Evolutionary conservation across 2,797 vertebrate genomes (phyloP).

Genomic region (Enteromius treurensis): DNA sequence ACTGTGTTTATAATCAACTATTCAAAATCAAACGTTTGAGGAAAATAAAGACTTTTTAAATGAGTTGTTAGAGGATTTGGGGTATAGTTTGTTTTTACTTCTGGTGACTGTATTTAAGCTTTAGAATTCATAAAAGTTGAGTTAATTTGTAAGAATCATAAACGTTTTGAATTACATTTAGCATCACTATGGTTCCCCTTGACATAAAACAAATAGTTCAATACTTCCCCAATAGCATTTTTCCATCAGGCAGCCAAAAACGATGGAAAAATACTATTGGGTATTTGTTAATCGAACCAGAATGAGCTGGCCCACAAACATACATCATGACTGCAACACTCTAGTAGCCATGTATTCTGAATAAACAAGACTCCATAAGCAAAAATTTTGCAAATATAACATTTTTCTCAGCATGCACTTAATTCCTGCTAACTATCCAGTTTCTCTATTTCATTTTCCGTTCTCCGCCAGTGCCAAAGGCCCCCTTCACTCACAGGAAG

Average conservation of each 20-base stretch:
- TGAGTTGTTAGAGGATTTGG: neutral
- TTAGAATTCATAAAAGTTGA: neutral
- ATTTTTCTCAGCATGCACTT: slow-evolving; percentile 13
- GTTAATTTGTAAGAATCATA: neutral
- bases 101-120: too few species aligned
- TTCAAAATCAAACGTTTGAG: neutral
- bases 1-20: neutral
- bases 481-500: slow-evolving; percentile 2
- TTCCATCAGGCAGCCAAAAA: neutral
- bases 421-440: neutral
- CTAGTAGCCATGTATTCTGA: neutral
- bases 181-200: neutral
- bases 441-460: slow-evolving; percentile 21
- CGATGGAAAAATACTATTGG: neutral
- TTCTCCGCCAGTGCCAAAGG: neutral
- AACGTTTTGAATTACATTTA: neutral
- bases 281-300: neutral
- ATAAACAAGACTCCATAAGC: neutral
- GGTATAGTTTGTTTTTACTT: neutral
- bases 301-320: neutral
- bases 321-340: neutral
- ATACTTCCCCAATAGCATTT: neutral
- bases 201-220: neutral
- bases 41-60: too few species aligned
- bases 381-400: neutral